Percentiles rank a stretch among this genome's conserved stretches.
phyloP scores from a whole-genome alignment of 92 coral and sea anemone species.

The Nematostella vectensis region DNA sequence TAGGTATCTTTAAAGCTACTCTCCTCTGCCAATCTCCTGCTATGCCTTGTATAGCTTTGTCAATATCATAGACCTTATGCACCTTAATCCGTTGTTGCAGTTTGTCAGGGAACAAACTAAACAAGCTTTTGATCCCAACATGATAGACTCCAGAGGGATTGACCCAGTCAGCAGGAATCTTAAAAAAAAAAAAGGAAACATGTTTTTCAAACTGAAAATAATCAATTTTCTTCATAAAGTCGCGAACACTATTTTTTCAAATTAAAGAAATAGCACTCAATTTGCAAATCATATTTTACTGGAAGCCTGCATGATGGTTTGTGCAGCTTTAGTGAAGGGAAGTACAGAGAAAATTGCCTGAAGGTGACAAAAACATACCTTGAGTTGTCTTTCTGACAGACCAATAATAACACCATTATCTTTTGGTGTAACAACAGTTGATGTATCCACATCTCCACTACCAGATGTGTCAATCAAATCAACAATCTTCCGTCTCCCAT shows the following conservation, averaged over 20 bases:
- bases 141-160: slow-evolving; percentile 73
- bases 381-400: slow-evolving; percentile 72
- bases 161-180: slow-evolving; percentile 90
- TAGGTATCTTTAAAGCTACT: too few relatives aligned
- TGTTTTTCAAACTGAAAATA: too few relatives aligned
- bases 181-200: not conserved
- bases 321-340: too few relatives aligned
- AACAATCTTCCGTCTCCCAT: slow-evolving; percentile 82
- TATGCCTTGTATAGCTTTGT: too few relatives aligned
- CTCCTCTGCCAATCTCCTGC: too few relatives aligned
- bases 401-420: slow-evolving; percentile 82
- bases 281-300: not conserved
- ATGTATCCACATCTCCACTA: slow-evolving; percentile 96
- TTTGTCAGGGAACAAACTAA: slow-evolving; percentile 74
- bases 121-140: slow-evolving; percentile 71
- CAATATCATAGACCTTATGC: too few relatives aligned
- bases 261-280: not conserved
- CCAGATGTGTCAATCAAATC: slow-evolving; percentile 96
- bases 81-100: slow-evolving; percentile 74
- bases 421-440: slow-evolving; percentile 55
- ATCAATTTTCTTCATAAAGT: too few relatives aligned
- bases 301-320: not conserved
- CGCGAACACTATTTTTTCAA: too few relatives aligned
- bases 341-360: too few relatives aligned
- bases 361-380: too few relatives aligned